These are phyloP conservation scores for Cephalopachus bancanus DNA, from an alignment of 2,797 vertebrate species.

Conservation along the genomic window DNA sequence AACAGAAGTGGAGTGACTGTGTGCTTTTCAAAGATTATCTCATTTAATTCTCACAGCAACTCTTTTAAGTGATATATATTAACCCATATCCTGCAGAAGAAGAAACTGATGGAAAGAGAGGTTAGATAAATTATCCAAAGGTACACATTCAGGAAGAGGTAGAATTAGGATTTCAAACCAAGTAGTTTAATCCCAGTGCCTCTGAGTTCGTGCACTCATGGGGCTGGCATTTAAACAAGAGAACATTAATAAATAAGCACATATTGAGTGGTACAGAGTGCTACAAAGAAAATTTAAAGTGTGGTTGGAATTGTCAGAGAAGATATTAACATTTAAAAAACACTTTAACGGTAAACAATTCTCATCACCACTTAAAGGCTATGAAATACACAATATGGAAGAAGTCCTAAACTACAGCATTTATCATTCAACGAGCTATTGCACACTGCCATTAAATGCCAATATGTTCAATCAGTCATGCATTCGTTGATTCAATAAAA, in stretches of 20 bases:
- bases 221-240: not conserved
- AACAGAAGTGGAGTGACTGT: not conserved
- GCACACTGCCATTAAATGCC: not conserved
- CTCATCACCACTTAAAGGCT: not conserved
- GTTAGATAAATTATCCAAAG: not conserved
- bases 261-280: not conserved
- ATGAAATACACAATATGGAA: not conserved
- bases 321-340: not conserved
- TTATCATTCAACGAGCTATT: not conserved
- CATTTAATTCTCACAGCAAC: not conserved
- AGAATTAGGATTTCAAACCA: constrained; percentile 13
- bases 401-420: not conserved
- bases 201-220: not conserved
- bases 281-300: not conserved
- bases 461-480: not conserved
- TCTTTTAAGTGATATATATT: not conserved
- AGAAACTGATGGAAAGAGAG: not conserved
- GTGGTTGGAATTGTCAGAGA: not conserved
- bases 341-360: not conserved
- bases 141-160: not conserved
- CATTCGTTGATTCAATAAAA: not conserved
- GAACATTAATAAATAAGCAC: not conserved
- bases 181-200: not conserved
- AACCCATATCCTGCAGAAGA: not conserved
- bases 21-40: constrained; percentile 14